A percentile compares a stretch with the other conserved stretches of the same genome.
Evolutionary conservation across 2,888 invertebrate genomes (phyloP).

Genomic region (Diaperis boleti): DNA sequence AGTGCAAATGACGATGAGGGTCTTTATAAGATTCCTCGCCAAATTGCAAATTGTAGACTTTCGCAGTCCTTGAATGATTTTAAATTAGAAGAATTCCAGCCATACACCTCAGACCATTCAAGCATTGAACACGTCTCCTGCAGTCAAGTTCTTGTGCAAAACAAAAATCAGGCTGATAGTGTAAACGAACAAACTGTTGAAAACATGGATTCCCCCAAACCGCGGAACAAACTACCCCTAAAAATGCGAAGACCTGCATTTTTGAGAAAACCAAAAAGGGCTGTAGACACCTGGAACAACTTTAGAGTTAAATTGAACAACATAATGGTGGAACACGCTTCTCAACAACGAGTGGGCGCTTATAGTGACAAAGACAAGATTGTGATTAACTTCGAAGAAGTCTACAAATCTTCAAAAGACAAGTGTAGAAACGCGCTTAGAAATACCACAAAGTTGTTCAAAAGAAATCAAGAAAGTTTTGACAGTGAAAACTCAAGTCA

Average conservation of each 20-base stretch:
- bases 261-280: constrained; percentile 56
- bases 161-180: constrained; percentile 19
- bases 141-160: constrained; percentile 55
- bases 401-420: constrained; percentile 63
- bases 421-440: constrained; percentile 62
- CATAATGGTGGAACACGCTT: constrained; percentile 61
- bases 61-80: constrained; percentile 63
- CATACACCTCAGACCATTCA: constrained; percentile 54
- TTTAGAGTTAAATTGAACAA: constrained; percentile 61
- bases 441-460: constrained; percentile 62
- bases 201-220: constrained; percentile 57
- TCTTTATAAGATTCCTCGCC: constrained; percentile 63
- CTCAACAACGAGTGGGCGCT: constrained; percentile 62
- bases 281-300: constrained; percentile 60
- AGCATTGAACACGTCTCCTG: constrained; percentile 64
- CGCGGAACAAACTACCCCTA: constrained; percentile 56
- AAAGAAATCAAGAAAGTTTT: constrained; percentile 47
- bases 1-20: constrained; percentile 53
- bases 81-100: constrained; percentile 50
- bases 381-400: constrained; percentile 61
- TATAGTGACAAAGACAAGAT: constrained; percentile 60
- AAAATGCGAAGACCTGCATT: constrained; percentile 56
- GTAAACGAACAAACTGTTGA: constrained; percentile 39
- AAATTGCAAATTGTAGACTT: constrained; percentile 50
- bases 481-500: constrained; percentile 48